Percentiles rank a stretch among this genome's conserved stretches.
Conservation (phyloP, 2,888 invertebrate genomes). For the Tridacna gigas region DNA sequence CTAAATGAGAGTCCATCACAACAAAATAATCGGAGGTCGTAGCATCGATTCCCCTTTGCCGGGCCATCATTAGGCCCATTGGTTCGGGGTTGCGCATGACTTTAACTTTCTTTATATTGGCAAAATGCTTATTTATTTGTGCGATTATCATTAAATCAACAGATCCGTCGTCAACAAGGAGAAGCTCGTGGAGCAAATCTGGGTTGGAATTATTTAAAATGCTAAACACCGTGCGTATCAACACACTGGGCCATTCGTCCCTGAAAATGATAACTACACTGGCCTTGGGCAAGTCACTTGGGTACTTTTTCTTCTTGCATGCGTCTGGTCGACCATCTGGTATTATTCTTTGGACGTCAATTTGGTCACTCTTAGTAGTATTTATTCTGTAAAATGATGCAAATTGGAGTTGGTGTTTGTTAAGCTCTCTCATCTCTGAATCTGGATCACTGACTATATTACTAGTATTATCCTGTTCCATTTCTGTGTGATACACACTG, state of each 20-base stretch:
- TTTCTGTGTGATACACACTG: neutral
- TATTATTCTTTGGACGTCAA: slow-evolving; percentile 31
- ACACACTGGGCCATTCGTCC: slow-evolving; percentile 56
- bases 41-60: slow-evolving; percentile 61
- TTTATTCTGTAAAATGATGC: slow-evolving; percentile 31
- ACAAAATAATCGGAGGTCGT: slow-evolving; percentile 53
- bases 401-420: too few species aligned
- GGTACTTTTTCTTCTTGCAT: slow-evolving; percentile 42
- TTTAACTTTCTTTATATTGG: slow-evolving; percentile 44
- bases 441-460: neutral
- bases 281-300: slow-evolving; percentile 34
- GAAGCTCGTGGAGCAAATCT: slow-evolving; percentile 53
- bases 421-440: neutral
- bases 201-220: slow-evolving; percentile 54
- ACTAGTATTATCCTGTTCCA: neutral
- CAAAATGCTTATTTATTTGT: slow-evolving; percentile 43
- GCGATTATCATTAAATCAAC: slow-evolving; percentile 15
- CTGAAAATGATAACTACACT: slow-evolving; percentile 62
- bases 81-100: slow-evolving; percentile 45
- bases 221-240: slow-evolving; percentile 60
- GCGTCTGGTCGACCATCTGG: slow-evolving; percentile 39
- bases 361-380: slow-evolving; percentile 40
- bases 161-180: slow-evolving; percentile 66
- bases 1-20: slow-evolving; percentile 66
- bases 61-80: slow-evolving; percentile 59